These are phyloP conservation scores for Stenchaetothrips biformis DNA, from an alignment of 2,888 invertebrate genomes.

Conservation along the genomic window DNA sequence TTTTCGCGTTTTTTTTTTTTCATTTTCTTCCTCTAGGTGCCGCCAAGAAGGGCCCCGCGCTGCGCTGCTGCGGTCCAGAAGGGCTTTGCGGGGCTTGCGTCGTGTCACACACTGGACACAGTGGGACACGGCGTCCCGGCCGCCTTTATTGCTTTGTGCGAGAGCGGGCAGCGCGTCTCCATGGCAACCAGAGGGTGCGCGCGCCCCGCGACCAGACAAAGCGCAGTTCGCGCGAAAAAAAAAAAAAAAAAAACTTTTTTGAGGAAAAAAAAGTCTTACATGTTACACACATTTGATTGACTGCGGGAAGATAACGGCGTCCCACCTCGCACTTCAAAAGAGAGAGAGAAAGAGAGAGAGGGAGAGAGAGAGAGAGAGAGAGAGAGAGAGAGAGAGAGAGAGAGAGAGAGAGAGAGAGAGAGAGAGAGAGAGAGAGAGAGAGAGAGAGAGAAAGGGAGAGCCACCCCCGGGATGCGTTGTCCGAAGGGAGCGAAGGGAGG, in stretches of 20 bases:
- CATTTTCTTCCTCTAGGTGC: no score
- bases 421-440: not conserved
- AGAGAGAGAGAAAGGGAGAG: constrained; percentile 16
- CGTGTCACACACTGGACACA: not conserved
- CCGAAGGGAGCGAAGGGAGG: constrained; percentile 27
- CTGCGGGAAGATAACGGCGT: no score
- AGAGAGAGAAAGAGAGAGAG: no score
- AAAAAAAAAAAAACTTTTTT: no score
- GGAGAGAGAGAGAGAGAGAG: constrained; percentile 12
- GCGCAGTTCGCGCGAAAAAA: no score
- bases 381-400: not conserved
- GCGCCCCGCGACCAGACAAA: not conserved
- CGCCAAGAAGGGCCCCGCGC: not conserved
- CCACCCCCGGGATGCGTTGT: not conserved
- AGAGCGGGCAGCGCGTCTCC: not conserved
- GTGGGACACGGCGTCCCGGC: not conserved
- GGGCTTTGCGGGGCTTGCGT: not conserved
- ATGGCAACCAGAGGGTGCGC: not conserved
- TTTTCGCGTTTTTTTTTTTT: no score
- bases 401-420: not conserved
- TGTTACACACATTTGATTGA: no score
- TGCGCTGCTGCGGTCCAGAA: not conserved
- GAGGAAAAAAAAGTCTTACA: no score
- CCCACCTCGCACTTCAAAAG: no score
- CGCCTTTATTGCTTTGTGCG: not conserved